Conservation (phyloP, 2,797 vertebrate genomes). For the Nannoperca obscura region DNA sequence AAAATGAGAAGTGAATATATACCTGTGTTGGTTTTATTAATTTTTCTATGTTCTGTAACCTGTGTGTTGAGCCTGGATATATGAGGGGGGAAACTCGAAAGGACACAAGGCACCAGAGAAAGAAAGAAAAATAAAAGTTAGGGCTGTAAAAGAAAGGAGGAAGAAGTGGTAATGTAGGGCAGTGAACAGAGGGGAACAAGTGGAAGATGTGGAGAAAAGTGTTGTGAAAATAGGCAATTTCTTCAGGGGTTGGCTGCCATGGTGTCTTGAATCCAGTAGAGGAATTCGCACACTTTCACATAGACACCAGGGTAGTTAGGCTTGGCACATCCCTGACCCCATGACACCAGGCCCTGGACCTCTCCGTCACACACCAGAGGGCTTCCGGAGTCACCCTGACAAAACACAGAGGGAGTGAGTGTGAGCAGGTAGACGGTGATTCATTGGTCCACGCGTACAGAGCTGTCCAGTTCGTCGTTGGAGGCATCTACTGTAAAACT, state of each 20-base stretch:
- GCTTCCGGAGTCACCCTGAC: slow-evolving; percentile 89
- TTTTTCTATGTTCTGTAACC: slow-evolving; percentile 1
- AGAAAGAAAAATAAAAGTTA: not conserved
- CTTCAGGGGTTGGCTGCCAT: slow-evolving; percentile 73
- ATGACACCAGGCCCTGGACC: slow-evolving; percentile 90
- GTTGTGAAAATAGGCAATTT: slow-evolving; percentile 1
- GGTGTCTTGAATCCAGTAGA: slow-evolving; percentile 83
- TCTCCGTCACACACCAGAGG: slow-evolving; percentile 86
- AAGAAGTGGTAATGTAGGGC: not conserved
- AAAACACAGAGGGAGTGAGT: slow-evolving; percentile 8
- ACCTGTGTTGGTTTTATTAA: slow-evolving; percentile 53
- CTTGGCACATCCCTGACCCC: slow-evolving; percentile 87
- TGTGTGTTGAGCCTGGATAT: slow-evolving; percentile 14
- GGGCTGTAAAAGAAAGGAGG: not conserved
- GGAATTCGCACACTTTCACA: slow-evolving; percentile 87
- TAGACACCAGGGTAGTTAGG: slow-evolving; percentile 86
- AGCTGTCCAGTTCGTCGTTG: not conserved
- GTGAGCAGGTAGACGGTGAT: not conserved
- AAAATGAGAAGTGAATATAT: slow-evolving; percentile 24
- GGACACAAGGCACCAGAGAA: slow-evolving; percentile 3
- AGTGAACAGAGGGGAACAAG: not conserved
- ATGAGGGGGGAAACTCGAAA: slow-evolving; percentile 9
- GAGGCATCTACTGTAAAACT: slow-evolving; percentile 33
- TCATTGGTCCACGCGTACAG: not conserved
- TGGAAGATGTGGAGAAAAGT: not conserved